Conservation (phyloP, 2,797 vertebrate genomes). For the Catamblyrhynchus diadema region DNA sequence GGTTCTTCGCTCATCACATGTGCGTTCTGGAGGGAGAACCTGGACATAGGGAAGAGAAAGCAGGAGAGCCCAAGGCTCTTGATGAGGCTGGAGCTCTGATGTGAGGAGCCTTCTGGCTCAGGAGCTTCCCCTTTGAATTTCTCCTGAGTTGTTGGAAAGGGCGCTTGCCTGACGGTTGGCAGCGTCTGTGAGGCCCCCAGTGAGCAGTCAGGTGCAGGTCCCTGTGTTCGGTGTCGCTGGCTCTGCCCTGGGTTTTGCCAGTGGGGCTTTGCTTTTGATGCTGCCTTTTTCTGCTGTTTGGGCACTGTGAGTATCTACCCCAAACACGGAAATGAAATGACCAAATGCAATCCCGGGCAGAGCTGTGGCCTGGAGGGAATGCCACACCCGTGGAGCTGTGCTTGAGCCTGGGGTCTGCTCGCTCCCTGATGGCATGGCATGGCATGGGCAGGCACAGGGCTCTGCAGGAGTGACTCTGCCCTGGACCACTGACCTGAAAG, state of each 20-base stretch:
- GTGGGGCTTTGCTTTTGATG: conserved; percentile 23
- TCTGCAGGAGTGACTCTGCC: not conserved
- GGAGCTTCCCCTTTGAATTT: not conserved
- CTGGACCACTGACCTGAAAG: not conserved
- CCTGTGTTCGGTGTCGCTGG: fast-evolving
- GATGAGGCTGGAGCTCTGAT: not conserved
- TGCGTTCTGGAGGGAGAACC: not conserved
- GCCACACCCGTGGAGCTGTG: fast-evolving
- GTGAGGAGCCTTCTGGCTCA: not conserved
- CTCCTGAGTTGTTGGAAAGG: not conserved
- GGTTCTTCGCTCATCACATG: not conserved
- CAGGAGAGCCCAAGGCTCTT: not conserved
- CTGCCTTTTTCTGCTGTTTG: conserved; percentile 53
- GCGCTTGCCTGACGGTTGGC: fast-evolving
- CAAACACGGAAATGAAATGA: conserved; percentile 38
- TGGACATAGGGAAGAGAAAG: not conserved
- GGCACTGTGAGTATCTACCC: conserved; percentile 30
- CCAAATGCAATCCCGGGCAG: conserved; percentile 55
- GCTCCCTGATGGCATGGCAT: fast-evolving
- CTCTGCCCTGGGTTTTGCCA: not conserved
- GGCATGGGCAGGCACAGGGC: not conserved
- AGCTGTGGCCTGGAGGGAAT: not conserved
- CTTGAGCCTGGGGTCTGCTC: not conserved
- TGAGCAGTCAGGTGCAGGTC: not conserved
- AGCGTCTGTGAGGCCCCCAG: fast-evolving